A percentile compares a stretch with the other conserved stretches of the same genome.
Conservation (phyloP, 1,140 invertebrate species). For the Orchestia grillus region DNA sequence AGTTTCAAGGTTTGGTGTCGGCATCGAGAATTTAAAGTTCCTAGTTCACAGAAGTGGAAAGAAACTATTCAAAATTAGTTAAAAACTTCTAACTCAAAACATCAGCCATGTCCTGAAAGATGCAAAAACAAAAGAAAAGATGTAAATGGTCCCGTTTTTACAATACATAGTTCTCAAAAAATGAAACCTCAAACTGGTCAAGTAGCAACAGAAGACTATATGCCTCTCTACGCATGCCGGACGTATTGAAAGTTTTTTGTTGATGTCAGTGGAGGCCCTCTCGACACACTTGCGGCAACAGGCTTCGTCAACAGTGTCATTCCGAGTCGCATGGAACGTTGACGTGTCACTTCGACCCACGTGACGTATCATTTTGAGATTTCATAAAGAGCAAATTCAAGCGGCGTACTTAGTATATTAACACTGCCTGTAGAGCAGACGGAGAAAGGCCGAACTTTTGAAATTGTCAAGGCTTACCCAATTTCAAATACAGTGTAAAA, state of each 20-base stretch:
- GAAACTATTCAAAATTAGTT: too few relatives aligned
- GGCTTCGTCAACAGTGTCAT: neutral
- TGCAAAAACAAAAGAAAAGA: too few relatives aligned
- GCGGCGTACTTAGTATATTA: neutral
- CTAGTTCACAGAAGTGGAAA: too few relatives aligned
- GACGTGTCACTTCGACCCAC: neutral
- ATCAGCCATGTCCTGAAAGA: too few relatives aligned
- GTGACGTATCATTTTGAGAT: too few relatives aligned
- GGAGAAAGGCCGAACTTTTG: too few relatives aligned
- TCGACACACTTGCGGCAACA: neutral
- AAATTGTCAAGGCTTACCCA: neutral
- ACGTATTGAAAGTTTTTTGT: neutral
- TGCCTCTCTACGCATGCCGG: neutral
- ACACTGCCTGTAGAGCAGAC: neutral
- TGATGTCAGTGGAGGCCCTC: neutral
- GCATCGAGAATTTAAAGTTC: too few relatives aligned
- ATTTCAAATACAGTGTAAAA: neutral
- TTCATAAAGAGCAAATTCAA: too few relatives aligned
- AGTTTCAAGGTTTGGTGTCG: too few relatives aligned
- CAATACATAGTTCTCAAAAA: too few relatives aligned
- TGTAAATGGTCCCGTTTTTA: too few relatives aligned
- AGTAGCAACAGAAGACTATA: neutral
- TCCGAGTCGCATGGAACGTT: neutral
- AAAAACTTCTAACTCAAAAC: too few relatives aligned
- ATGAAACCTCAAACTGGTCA: neutral